Conservation (phyloP, 2,888 invertebrate genomes). For the Chromoteleia sp. region DNA sequence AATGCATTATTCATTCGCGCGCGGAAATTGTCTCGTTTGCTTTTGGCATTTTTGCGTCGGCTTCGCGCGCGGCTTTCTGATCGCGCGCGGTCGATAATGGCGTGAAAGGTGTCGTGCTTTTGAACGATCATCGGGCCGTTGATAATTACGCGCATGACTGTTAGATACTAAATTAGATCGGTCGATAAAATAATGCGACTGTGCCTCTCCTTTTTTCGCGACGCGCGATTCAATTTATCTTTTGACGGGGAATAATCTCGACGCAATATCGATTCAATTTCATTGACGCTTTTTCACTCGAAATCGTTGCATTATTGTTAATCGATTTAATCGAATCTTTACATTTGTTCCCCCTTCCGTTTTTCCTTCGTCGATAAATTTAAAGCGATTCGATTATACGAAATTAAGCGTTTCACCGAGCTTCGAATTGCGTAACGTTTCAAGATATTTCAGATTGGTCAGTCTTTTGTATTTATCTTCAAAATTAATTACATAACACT, state of each 20-base stretch:
- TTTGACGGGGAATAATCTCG: slow-evolving; percentile 6
- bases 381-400: no score
- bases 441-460: no score
- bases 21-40: neutral
- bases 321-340: slow-evolving; percentile 7
- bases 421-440: no score
- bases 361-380: no score
- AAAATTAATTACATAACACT: no score
- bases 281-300: slow-evolving; percentile 14
- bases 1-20: no score
- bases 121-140: slow-evolving; percentile 5
- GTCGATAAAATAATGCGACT: slow-evolving; percentile 25
- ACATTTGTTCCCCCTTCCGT: no score
- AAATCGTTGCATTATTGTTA: neutral
- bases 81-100: neutral
- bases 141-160: slow-evolving; percentile 27
- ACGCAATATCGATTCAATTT: slow-evolving; percentile 15
- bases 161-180: slow-evolving; percentile 28
- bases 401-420: no score
- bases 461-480: no score
- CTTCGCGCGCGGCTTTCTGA: neutral
- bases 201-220: neutral
- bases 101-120: slow-evolving; percentile 9
- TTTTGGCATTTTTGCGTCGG: slow-evolving; percentile 9
- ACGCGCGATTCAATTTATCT: slow-evolving; percentile 28